Evolutionary conservation across 2,113 vertebrate species (phyloP), one percentile per base, ranked within the genome.

Genomic region (Leuciscus idus): DNA sequence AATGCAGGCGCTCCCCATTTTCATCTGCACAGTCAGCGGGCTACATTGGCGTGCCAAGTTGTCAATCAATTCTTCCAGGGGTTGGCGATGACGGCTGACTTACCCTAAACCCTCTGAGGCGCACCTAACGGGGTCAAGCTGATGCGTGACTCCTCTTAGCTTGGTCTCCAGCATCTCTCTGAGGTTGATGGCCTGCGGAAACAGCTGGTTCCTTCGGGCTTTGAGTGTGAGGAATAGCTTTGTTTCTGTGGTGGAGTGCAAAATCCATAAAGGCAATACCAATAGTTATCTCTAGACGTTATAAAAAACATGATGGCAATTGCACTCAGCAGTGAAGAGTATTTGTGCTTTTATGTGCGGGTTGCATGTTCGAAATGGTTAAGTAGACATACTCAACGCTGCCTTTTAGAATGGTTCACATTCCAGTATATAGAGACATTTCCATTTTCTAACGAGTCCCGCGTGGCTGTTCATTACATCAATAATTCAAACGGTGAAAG

Each of bases 391-490:
- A 90, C 91, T 92, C 91, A 91, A 90, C 88, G 88, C 91, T 90
- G 92, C 90, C 92, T 93, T 94, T 93, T 92, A 85, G 70, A 86
- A 90, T 88, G 84, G 87, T 91, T 52, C 85, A 86, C 90, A 90
- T 91, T 92, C 91, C 90, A 90, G 92, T 91, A 92, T 91, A 92
- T 92, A 92, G 90, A 92, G 78, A 92, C 91, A 92, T 93, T 91
- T 90, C 92, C 92, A 91, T 93, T 90, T 93, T 93, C 92, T 93
- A 93, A 93, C 90, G 92, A 92, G 88, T 46, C 87, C 91, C 91
- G 75, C 48, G 77, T 91, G 92, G 89, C 92, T 91, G 91, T 90
- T 92, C 88, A 92, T 92, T 92, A 92, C 91, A 94, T 94, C 89
- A 91, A 93, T 93, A 92, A 94, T 94, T 92, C 52, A 74, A 55